Conservation (phyloP, 2,797 vertebrate species). For the Pipistrellus nathusii region DNA sequence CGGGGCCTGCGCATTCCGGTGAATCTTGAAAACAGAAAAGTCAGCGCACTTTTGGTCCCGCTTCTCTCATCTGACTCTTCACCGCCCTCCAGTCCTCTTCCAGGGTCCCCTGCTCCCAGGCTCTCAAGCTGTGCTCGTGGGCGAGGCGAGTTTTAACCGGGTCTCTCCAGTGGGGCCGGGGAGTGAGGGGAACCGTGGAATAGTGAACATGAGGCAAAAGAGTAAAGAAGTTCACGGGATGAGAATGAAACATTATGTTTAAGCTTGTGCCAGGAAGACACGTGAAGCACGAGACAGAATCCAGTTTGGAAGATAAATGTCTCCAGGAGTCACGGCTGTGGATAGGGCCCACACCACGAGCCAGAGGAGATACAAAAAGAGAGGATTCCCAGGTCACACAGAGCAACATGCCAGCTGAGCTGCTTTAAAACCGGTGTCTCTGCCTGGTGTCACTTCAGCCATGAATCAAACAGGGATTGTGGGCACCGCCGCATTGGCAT, state of each 20-base stretch:
- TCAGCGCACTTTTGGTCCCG: no score
- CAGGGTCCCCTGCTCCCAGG: background rate
- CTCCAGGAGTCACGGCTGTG: background rate
- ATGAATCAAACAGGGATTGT: background rate
- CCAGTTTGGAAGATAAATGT: background rate
- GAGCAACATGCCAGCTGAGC: background rate
- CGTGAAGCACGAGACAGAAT: background rate
- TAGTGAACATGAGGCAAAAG: background rate
- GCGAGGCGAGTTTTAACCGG: background rate
- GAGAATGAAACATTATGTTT: background rate
- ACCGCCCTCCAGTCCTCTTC: background rate
- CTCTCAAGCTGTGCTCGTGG: background rate
- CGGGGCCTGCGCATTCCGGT: background rate
- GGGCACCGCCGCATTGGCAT: background rate
- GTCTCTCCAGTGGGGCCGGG: background rate
- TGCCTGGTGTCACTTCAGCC: background rate
- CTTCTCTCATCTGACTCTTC: background rate
- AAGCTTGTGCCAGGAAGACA: background rate
- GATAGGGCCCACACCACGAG: background rate
- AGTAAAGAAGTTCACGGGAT: background rate
- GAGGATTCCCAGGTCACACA: background rate
- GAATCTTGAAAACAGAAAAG: background rate
- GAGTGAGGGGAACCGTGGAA: background rate
- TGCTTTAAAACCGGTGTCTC: constrained; percentile 16
- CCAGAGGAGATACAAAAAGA: background rate